Percentiles rank a stretch among this genome's conserved stretches.
phyloP scores from a whole-genome alignment of 2,113 vertebrate genomes.

The Syngnathus scovelli region DNA sequence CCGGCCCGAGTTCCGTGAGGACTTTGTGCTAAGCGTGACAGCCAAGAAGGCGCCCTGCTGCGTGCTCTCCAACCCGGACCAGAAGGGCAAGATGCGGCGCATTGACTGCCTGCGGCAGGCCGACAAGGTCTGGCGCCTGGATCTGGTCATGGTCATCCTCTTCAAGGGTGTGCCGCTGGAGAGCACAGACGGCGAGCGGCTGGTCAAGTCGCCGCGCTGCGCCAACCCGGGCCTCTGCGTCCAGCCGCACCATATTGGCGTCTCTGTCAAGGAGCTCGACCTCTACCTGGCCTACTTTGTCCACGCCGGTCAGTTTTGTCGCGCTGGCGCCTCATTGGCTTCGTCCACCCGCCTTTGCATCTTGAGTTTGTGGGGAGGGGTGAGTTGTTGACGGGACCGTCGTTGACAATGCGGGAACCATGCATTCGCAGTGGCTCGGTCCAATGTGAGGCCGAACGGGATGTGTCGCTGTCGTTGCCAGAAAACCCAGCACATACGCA shows the following conservation, averaged over 20 bases:
- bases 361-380: no score
- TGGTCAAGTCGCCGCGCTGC: conserved; percentile 98
- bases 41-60: conserved; percentile 97
- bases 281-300: conserved; percentile 99
- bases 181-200: conserved; percentile 97
- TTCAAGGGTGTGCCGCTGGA: conserved; percentile 99
- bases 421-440: no score
- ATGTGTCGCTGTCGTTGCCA: no score
- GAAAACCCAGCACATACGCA: no score
- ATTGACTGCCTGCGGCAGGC: conserved; percentile 99
- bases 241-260: conserved; percentile 98
- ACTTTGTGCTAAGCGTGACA: conserved; percentile 98
- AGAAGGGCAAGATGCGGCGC: conserved; percentile 99
- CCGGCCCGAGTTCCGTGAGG: conserved; percentile 97
- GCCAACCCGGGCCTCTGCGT: conserved; percentile 95
- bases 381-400: no score
- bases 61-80: conserved; percentile 98
- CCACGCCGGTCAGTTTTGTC: conserved; percentile 83
- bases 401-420: no score
- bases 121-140: conserved; percentile 97
- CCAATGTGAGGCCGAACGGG: no score
- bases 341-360: no score
- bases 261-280: conserved; percentile 98
- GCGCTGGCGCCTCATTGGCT: neutral
- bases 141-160: conserved; percentile 99